phyloP scores from a whole-genome alignment of 2,888 invertebrate genomes.

The Pyrgus malvae region DNA sequence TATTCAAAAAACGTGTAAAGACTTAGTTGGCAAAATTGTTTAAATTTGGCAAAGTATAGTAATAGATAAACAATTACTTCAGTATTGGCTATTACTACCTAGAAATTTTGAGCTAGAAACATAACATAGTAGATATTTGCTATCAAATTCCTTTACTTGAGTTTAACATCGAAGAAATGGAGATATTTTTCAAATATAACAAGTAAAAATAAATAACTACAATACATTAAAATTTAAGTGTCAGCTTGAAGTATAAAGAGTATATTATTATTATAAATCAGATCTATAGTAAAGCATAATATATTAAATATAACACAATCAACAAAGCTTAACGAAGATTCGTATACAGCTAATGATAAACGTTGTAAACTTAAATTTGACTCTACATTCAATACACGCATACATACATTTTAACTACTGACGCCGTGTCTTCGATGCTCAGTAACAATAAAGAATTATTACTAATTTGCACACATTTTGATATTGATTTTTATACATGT shows the following conservation, averaged over 20 bases:
- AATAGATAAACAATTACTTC: not conserved
- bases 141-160: no score
- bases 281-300: not conserved
- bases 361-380: no score
- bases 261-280: not conserved
- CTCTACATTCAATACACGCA: no score
- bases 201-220: no score
- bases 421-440: slow-evolving; percentile 34
- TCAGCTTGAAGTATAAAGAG: no score
- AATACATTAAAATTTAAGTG: no score
- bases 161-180: no score
- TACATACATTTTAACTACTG: slow-evolving; percentile 20
- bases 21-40: slow-evolving; percentile 19
- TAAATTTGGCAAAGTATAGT: slow-evolving; percentile 16
- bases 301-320: not conserved
- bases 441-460: slow-evolving; percentile 28
- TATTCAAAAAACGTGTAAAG: slow-evolving; percentile 25
- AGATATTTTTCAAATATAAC: no score
- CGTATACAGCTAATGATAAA: no score
- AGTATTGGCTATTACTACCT: not conserved
- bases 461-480: slow-evolving; percentile 37
- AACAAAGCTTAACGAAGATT: not conserved
- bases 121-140: no score
- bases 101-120: no score
- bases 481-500: slow-evolving; percentile 31